Conservation (phyloP, 64 coral and sea anemone genomes). For the Actinia equina region DNA sequence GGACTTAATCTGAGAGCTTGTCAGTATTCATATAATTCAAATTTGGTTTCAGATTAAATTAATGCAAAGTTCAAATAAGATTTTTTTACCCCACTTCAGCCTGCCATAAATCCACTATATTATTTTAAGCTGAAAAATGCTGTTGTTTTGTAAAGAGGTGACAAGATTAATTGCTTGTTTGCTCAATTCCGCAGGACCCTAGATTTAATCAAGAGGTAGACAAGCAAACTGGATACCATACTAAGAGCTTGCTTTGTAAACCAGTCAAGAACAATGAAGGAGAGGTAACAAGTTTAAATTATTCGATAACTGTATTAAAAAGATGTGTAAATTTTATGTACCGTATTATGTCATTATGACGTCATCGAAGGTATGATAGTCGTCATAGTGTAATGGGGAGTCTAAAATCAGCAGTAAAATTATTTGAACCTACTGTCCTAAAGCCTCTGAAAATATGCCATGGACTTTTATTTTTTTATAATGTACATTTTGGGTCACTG, state of each 20-base stretch:
- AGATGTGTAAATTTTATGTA: too few relatives aligned
- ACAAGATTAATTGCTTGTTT: not conserved
- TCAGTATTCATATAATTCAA: not conserved
- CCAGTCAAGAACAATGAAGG: slow-evolving; percentile 86
- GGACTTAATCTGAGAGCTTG: too few relatives aligned
- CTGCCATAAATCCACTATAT: not conserved
- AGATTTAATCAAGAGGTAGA: slow-evolving; percentile 98
- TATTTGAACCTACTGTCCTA: too few relatives aligned
- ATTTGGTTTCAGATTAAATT: not conserved
- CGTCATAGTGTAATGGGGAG: too few relatives aligned
- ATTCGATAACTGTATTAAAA: too few relatives aligned
- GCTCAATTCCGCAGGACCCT: slow-evolving; percentile 59
- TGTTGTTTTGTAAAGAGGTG: not conserved
- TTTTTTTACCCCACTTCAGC: not conserved
- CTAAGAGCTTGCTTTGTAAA: slow-evolving; percentile 91
- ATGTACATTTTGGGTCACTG: too few relatives aligned
- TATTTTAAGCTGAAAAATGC: not conserved
- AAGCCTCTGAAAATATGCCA: too few relatives aligned
- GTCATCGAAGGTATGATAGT: too few relatives aligned
- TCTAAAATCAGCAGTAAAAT: too few relatives aligned
- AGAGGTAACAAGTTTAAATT: not conserved
- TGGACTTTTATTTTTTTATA: too few relatives aligned
- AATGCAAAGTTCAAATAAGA: not conserved
- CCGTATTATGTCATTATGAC: too few relatives aligned
- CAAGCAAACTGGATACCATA: slow-evolving; percentile 93